phyloP scores from a whole-genome alignment of 2,113 vertebrate genomes.

The Talpa occidentalis region DNA sequence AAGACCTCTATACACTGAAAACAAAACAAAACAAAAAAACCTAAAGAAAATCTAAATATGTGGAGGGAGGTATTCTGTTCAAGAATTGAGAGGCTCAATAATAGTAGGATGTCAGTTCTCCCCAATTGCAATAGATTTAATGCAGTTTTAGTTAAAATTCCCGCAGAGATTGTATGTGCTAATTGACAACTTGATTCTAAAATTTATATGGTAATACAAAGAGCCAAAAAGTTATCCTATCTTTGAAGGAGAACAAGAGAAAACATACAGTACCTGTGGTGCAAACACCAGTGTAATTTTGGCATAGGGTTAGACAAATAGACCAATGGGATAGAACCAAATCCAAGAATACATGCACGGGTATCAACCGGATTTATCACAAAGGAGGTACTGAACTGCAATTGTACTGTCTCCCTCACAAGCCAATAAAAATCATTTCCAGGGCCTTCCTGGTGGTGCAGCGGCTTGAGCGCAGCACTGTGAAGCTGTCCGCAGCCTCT shows the following conservation, averaged over 20 bases:
- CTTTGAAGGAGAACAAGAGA: not conserved
- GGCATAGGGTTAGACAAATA: not conserved
- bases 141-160: not conserved
- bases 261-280: not conserved
- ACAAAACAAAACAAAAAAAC: not conserved
- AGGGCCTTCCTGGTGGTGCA: too few species aligned
- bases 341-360: not conserved
- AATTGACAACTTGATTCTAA: conserved; percentile 14
- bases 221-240: not conserved
- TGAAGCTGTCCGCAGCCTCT: too few species aligned
- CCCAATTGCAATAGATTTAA: not conserved
- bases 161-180: not conserved
- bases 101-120: not conserved
- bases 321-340: not conserved
- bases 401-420: not conserved
- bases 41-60: conserved; percentile 1
- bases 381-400: not conserved
- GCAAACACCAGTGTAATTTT: not conserved
- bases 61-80: not conserved
- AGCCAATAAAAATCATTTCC: not conserved
- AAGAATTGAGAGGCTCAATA: not conserved
- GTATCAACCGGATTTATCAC: not conserved
- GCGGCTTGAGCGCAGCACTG: too few species aligned
- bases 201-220: not conserved
- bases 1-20: not conserved